These are phyloP conservation scores for Stenurella melanura DNA, from an alignment of 2,888 invertebrate species.

Conservation along the genomic window DNA sequence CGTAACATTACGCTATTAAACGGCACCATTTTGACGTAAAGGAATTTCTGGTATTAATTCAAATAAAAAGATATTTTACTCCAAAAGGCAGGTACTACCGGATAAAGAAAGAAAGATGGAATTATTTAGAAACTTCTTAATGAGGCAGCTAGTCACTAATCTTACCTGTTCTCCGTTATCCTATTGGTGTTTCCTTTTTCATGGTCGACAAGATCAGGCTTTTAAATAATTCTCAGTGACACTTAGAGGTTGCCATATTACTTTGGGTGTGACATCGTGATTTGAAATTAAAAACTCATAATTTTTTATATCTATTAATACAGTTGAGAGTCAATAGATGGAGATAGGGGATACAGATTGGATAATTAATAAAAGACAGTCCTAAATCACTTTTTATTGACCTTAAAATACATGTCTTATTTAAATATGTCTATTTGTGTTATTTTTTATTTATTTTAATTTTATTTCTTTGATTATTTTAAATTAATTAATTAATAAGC, in stretches of 20 bases:
- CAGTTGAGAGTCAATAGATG: constrained; percentile 54
- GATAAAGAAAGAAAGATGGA: constrained; percentile 12
- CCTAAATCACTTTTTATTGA: constrained; percentile 18
- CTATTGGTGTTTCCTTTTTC: constrained; percentile 61
- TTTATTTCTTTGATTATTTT: too few species aligned
- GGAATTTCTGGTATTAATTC: background rate
- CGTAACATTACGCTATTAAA: background rate
- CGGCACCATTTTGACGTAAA: background rate
- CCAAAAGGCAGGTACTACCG: background rate
- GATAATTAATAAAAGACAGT: constrained; percentile 14
- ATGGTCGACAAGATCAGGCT: constrained; percentile 62
- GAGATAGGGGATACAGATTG: constrained; percentile 46
- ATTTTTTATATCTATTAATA: constrained; percentile 43
- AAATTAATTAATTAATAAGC: too few species aligned
- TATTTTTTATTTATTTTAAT: too few species aligned
- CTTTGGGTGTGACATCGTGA: constrained; percentile 56
- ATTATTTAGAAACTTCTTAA: constrained; percentile 9
- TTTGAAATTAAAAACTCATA: constrained; percentile 39
- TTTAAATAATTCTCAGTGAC: constrained; percentile 61
- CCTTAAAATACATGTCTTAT: background rate
- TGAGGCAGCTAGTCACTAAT: constrained; percentile 43
- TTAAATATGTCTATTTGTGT: too few species aligned
- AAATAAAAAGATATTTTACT: background rate
- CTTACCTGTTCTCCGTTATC: constrained; percentile 54
- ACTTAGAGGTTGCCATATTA: constrained; percentile 63